phyloP scores from a whole-genome alignment of 2,888 invertebrate species.

The Papilio demoleus region DNA sequence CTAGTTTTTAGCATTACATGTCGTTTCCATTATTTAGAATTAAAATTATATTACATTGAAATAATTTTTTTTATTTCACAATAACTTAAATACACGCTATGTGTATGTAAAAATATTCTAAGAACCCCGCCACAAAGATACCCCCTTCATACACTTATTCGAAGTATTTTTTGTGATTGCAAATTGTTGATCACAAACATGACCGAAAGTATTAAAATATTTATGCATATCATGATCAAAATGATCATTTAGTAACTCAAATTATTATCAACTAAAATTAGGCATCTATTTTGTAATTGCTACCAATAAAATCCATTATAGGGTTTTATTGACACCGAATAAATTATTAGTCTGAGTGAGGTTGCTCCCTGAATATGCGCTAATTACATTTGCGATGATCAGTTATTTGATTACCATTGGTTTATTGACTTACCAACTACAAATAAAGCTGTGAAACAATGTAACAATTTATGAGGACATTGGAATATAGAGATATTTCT shows the following conservation, averaged over 20 bases:
- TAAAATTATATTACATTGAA: too few relatives aligned
- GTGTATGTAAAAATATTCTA: too few relatives aligned
- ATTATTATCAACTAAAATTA: not conserved
- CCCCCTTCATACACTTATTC: not conserved
- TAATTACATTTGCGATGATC: conserved; percentile 5
- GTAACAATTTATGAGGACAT: not conserved
- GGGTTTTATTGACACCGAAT: not conserved
- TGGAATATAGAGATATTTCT: not conserved
- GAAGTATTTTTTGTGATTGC: not conserved
- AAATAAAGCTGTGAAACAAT: not conserved
- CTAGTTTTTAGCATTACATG: not conserved
- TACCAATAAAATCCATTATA: not conserved
- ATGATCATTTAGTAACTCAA: not conserved
- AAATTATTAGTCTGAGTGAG: not conserved
- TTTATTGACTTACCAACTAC: not conserved
- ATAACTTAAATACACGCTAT: too few relatives aligned
- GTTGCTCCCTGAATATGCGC: not conserved
- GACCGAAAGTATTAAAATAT: not conserved
- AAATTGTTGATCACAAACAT: not conserved
- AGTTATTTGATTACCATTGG: conserved; percentile 2
- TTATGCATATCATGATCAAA: too few relatives aligned
- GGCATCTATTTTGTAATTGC: not conserved
- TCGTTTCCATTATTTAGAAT: too few relatives aligned
- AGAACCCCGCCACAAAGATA: too few relatives aligned
- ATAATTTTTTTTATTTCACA: too few relatives aligned